Conservation (phyloP, 1,140 invertebrate species). For the Ladona fulva region DNA sequence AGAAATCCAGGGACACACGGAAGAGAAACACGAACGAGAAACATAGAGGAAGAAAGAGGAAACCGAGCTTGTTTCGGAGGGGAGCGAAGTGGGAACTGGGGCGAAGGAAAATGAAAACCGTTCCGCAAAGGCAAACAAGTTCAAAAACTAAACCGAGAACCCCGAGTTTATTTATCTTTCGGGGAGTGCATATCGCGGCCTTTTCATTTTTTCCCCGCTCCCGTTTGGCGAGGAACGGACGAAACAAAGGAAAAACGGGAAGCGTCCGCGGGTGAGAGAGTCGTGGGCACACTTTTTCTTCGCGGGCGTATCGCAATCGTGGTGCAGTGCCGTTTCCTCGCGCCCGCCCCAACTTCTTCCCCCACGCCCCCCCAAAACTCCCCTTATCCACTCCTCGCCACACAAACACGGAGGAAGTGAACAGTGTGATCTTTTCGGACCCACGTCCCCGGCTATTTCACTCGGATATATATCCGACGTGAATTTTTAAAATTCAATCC, state of each 20-base stretch:
- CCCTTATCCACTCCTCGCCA: no score
- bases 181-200: background rate
- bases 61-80: background rate
- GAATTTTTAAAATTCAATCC: conserved; percentile 10
- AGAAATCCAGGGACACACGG: background rate
- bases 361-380: background rate
- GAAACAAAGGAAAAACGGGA: no score
- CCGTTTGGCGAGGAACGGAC: background rate
- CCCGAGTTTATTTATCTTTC: conserved; percentile 6
- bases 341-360: background rate
- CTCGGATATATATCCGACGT: background rate
- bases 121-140: background rate
- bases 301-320: no score
- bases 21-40: background rate
- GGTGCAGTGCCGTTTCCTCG: background rate
- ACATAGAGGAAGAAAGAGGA: conserved; percentile 15
- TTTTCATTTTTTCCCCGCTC: background rate
- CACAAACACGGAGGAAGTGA: background rate
- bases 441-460: background rate
- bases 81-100: background rate
- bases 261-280: no score
- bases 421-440: background rate
- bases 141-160: background rate
- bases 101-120: background rate
- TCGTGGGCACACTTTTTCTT: no score